Evolutionary conservation across 2,888 invertebrate species (phyloP), one percentile per base, ranked within the genome.

Genomic region (Agonum fuliginosum): DNA sequence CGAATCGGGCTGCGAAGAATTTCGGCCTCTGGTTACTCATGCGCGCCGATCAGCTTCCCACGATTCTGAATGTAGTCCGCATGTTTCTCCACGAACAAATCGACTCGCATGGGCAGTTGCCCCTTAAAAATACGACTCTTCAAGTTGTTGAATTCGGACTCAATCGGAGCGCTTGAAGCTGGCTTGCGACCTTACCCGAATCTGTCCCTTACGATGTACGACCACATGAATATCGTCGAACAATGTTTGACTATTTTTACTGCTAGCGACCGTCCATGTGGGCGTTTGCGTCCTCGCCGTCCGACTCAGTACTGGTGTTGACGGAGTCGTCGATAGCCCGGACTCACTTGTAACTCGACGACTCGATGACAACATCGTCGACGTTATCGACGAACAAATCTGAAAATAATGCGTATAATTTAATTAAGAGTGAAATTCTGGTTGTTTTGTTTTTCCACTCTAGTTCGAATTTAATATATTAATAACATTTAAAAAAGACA

Each of bases 251-350:
- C n/a, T 6, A 43, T 3, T 43, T 43, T 43, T 10, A 6, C 43
- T 3, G 43, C 43, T 3, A 43, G n/a, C 12, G 5, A 3, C 3
- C n/a, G 14, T 43, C n/a, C 43, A 43, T 43, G n/a, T 43, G n/a
- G 14, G 43, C 43, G n/a, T 43, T 43, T 43, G n/a, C n/a, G 43
- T 43, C 43, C 3, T 43, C 43, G 43, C n/a, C 43, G n/a, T 43
- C 4, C n/a, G 4, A 12, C n/a, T 43, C 43, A 14, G n/a, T 3
- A 43, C n/a, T 43, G n/a, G n/a, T n/a, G n/a, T n/a, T n/a, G n/a
- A n/a, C n/a, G n/a, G n/a, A n/a, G n/a, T n/a, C n/a, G n/a, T n/a
- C n/a, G n/a, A n/a, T n/a, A n/a, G n/a, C n/a, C n/a, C n/a, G n/a
- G n/a, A n/a, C n/a, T n/a, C n/a, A n/a, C n/a, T n/a, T n/a, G n/a